phyloP scores from a whole-genome alignment of 2,888 invertebrate genomes.

The Macrosiphum euphorbiae region DNA sequence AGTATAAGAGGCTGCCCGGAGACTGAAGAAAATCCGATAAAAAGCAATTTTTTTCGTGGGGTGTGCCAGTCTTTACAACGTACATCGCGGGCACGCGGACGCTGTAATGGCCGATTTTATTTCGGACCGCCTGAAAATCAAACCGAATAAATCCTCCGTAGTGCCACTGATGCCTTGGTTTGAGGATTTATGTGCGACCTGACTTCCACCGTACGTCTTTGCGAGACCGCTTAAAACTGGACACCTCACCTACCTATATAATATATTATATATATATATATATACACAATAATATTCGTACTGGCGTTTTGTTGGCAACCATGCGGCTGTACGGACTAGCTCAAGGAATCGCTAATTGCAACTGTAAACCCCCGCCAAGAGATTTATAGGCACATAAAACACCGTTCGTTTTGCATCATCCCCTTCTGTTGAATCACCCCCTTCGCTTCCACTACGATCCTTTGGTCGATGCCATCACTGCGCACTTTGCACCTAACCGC shows the following conservation, averaged over 20 bases:
- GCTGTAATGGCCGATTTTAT: slow-evolving; percentile 35
- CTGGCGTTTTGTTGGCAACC: neutral
- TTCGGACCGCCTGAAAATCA: slow-evolving; percentile 49
- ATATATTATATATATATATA: neutral
- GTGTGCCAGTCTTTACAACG: neutral
- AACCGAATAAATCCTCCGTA: slow-evolving; percentile 45
- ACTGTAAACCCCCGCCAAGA: neutral
- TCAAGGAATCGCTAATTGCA: slow-evolving; percentile 33
- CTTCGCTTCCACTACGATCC: too few relatives aligned
- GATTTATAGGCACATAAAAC: slow-evolving; percentile 41
- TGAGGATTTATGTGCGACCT: slow-evolving; percentile 21
- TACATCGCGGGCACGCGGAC: neutral
- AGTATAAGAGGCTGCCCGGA: neutral
- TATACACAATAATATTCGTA: neutral
- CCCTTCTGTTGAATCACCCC: neutral
- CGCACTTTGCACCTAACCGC: neutral
- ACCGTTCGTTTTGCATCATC: slow-evolving; percentile 9
- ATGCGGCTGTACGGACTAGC: neutral
- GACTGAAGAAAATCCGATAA: neutral
- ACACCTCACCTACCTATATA: neutral
- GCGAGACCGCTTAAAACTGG: neutral
- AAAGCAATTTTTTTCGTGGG: neutral
- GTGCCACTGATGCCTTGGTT: neutral
- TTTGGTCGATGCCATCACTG: neutral
- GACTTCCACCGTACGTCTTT: slow-evolving; percentile 15